Conservation (phyloP, 2,797 vertebrate species). For the Lacerta agilis region DNA sequence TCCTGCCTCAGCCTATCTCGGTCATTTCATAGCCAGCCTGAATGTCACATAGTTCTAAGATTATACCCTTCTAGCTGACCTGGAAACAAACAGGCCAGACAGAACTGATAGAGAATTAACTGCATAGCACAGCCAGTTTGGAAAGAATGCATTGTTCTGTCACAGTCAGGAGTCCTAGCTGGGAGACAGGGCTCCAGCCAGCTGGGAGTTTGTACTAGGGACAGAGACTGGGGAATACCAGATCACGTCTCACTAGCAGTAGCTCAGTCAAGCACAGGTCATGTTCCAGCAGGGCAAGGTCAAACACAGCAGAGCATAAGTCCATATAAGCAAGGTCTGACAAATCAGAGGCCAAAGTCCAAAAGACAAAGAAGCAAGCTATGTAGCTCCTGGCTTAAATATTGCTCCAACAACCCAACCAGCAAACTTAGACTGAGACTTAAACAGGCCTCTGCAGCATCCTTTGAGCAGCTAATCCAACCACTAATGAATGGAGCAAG, state of each 20-base stretch:
- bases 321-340: too few relatives aligned
- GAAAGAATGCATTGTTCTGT: neutral
- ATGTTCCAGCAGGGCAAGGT: too few relatives aligned
- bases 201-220: too few relatives aligned
- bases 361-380: too few relatives aligned
- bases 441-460: too few relatives aligned
- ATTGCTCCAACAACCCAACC: too few relatives aligned
- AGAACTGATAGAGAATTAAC: neutral
- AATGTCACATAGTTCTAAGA: conserved; percentile 11
- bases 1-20: neutral
- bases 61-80: conserved; percentile 10
- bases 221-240: neutral
- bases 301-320: too few relatives aligned
- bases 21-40: conserved; percentile 3
- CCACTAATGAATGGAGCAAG: neutral
- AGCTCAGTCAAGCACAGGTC: too few relatives aligned
- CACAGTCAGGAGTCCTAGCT: conserved; percentile 1
- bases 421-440: too few relatives aligned
- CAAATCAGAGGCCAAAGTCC: too few relatives aligned
- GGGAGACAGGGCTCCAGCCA: conserved; percentile 11
- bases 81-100: conserved; percentile 1
- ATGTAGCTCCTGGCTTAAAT: too few relatives aligned
- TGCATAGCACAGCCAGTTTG: neutral
- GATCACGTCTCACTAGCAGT: neutral
- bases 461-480: too few relatives aligned